A percentile compares a stretch with the other conserved stretches of the same genome.
These are phyloP conservation scores for Nomia melanderi DNA, from an alignment of 1,140 invertebrate genomes.

Conservation along the genomic window DNA sequence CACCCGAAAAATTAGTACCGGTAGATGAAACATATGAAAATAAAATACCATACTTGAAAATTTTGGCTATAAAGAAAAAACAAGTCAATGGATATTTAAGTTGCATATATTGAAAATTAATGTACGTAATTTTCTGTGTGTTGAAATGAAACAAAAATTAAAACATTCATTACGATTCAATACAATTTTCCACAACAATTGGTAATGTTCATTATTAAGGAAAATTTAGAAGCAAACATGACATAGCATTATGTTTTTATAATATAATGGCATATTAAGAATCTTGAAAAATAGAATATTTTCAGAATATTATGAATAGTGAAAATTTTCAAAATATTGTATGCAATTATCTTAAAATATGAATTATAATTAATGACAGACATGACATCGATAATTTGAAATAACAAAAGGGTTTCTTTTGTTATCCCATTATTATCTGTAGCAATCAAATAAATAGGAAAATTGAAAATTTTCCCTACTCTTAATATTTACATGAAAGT, in stretches of 20 bases:
- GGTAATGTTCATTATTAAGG: neutral
- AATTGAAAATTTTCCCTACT: neutral
- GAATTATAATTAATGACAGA: constrained; percentile 19
- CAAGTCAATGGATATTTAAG: neutral
- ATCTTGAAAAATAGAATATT: neutral
- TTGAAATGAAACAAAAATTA: neutral
- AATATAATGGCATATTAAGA: neutral
- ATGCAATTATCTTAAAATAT: neutral
- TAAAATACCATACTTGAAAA: neutral
- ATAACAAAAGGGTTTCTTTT: neutral
- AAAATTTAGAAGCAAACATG: neutral
- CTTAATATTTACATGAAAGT: constrained; percentile 2
- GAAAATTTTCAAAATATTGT: constrained; percentile 13
- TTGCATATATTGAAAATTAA: neutral
- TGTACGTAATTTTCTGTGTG: neutral
- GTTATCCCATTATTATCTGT: neutral
- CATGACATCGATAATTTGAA: neutral
- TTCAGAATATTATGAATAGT: constrained; percentile 11
- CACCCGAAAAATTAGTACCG: constrained; percentile 1
- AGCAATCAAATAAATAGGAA: neutral
- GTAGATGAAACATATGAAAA: neutral
- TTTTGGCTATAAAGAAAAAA: neutral
- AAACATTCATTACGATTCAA: neutral
- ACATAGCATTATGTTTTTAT: neutral
- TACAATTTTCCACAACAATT: neutral